Base-by-base conservation (phyloP, 2,113 vertebrate species). In the Leiothrix lutea region DNA sequence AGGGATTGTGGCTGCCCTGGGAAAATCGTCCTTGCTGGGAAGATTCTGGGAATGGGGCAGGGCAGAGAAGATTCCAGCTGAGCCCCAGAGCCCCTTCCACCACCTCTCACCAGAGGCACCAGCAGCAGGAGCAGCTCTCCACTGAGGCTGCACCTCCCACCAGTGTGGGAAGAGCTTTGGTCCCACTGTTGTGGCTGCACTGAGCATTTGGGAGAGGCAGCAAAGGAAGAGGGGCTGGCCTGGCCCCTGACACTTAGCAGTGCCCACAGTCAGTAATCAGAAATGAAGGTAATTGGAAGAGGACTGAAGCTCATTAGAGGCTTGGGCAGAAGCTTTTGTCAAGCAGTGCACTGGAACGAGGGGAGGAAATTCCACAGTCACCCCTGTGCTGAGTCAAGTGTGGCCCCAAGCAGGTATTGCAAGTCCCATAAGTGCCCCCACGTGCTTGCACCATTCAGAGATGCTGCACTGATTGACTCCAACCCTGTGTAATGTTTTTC, bases 301-400 rank as follows among this genome's bases (percentile, higher is more conserved):
- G 48, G 62, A 35, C 36, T 80, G 93, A 91, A 92, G 86, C 80
- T 90, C 80, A 51, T 91, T 61, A 89, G 69, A 57, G 65, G 73
- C 56, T 14, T 78, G 50, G 22, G 54, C 42, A 73, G 58, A 51
- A 87, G 85, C 13, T 78, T 91, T 73, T 86, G 62, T 57, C 36
- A 53, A 31, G 79, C 2, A 20, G 36, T 20, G 35, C 54, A 6
- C 8, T 31, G 72, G 36, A 80, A 33, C 36, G 28, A 28, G 48
- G 54, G 50, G 53, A 84, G 69, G 61, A 78, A 74, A 54, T 65
- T 35, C 29, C 44, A 22, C 23, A 1, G 16, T 42, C 25, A 29
- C 5, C 35, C 35, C 62, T 5, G 44, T 8, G 50, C 47, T 61
- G 70, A 78, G 50, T n/a, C 31, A 56, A 22, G 7, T 1, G 11